A percentile compares a stretch with the other conserved stretches of the same genome.
Conservation (phyloP, 2,113 vertebrate genomes). For the Anoplopoma fimbria region DNA sequence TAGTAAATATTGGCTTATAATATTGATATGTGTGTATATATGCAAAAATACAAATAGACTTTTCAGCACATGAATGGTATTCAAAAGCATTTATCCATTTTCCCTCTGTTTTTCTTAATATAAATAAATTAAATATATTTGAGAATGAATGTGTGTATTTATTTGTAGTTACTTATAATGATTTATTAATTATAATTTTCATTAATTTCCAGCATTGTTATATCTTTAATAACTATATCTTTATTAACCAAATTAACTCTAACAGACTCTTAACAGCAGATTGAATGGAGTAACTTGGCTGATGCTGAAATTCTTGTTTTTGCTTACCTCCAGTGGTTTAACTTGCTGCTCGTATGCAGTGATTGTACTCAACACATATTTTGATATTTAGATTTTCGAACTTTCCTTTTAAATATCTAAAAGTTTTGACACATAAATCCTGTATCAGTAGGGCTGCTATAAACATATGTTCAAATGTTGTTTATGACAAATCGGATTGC, state of each 20-base stretch:
- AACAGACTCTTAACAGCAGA: background rate
- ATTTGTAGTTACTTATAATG: background rate
- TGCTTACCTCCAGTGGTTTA: background rate
- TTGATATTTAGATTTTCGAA: background rate
- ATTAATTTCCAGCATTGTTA: background rate
- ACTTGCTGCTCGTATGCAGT: background rate
- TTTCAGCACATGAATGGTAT: background rate
- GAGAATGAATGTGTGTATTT: background rate
- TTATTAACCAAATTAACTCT: background rate
- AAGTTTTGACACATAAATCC: background rate
- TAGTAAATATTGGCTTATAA: conserved; percentile 3
- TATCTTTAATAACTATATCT: background rate
- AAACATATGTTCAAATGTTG: background rate
- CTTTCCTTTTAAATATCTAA: background rate
- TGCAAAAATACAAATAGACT: background rate
- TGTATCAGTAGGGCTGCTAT: background rate
- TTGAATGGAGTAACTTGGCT: too few relatives aligned
- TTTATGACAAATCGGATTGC: background rate
- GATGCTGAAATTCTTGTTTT: background rate
- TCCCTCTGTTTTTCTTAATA: background rate
- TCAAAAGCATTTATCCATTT: background rate
- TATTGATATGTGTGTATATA: background rate
- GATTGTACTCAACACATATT: background rate
- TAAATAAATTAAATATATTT: background rate
- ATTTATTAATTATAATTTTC: background rate